Conservation (phyloP, 2,888 invertebrate genomes). For the Pachliopta kotzebuea region DNA sequence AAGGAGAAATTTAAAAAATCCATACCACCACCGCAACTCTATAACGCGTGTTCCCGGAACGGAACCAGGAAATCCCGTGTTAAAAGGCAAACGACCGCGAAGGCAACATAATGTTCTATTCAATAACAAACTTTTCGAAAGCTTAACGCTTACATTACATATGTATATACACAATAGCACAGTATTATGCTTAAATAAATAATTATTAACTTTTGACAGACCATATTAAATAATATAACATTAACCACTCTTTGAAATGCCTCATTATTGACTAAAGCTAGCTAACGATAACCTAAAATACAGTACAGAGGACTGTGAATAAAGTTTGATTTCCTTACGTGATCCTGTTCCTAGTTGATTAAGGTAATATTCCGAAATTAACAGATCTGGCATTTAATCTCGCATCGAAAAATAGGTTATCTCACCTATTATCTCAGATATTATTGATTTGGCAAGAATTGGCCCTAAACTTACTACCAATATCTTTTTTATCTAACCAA, state of each 20-base stretch:
- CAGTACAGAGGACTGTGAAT: not conserved
- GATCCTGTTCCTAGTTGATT: not conserved
- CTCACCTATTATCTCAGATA: not conserved
- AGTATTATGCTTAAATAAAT: not conserved
- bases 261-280: not conserved
- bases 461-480: slow-evolving; percentile 4
- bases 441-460: slow-evolving; percentile 16
- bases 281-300: not conserved
- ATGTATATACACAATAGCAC: not conserved
- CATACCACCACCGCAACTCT: too few relatives aligned
- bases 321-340: not conserved
- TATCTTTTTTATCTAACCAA: slow-evolving; percentile 2
- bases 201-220: not conserved
- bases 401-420: not conserved
- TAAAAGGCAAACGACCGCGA: too few relatives aligned
- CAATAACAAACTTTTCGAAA: too few relatives aligned
- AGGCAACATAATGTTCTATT: too few relatives aligned
- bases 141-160: too few relatives aligned
- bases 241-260: not conserved
- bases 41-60: too few relatives aligned
- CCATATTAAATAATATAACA: not conserved
- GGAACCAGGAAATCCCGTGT: too few relatives aligned
- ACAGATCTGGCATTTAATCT: slow-evolving; percentile 3
- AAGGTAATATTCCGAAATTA: not conserved
- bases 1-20: too few relatives aligned